Evolutionary conservation across 1,140 invertebrate species (phyloP).

Genomic region (Lordiphosa collinella): DNA sequence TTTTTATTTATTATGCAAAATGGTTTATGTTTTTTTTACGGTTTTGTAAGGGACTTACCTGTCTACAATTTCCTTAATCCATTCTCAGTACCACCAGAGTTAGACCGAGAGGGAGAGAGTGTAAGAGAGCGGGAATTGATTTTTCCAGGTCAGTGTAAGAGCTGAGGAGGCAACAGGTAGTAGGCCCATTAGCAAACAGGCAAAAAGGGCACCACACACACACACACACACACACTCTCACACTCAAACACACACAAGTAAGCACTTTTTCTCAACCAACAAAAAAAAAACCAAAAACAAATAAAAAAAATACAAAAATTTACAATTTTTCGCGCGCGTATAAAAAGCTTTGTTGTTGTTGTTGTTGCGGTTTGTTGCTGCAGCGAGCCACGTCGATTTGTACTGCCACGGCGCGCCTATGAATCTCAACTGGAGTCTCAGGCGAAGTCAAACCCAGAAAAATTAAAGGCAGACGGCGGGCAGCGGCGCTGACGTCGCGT

Average conservation of each 20-base stretch:
- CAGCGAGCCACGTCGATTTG: constrained; percentile 27
- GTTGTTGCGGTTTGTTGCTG: constrained; percentile 9
- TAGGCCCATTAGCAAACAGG: neutral
- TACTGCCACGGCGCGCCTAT: constrained; percentile 59
- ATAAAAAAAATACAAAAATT: constrained; percentile 9
- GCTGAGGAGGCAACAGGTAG: constrained; percentile 20
- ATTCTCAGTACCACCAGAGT: neutral
- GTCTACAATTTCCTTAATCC: too few relatives aligned
- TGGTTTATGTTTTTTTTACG: too few relatives aligned
- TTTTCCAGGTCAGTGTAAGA: neutral
- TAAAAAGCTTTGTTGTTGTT: constrained; percentile 11
- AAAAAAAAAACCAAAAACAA: constrained; percentile 4
- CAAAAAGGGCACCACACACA: neutral
- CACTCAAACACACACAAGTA: neutral
- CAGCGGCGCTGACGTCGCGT: neutral
- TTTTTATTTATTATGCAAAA: too few relatives aligned
- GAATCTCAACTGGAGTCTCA: constrained; percentile 43
- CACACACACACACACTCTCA: neutral
- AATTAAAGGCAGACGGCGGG: constrained; percentile 6
- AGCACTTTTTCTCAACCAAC: neutral
- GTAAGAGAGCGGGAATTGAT: too few relatives aligned
- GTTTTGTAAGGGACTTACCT: too few relatives aligned
- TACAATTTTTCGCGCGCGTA: constrained; percentile 14
- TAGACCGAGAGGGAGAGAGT: too few relatives aligned
- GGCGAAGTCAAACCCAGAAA: constrained; percentile 12